Percentiles rank a stretch among this genome's conserved stretches.
phyloP scores from a whole-genome alignment of 2,888 invertebrate species.

The Cordilura impudica region DNA sequence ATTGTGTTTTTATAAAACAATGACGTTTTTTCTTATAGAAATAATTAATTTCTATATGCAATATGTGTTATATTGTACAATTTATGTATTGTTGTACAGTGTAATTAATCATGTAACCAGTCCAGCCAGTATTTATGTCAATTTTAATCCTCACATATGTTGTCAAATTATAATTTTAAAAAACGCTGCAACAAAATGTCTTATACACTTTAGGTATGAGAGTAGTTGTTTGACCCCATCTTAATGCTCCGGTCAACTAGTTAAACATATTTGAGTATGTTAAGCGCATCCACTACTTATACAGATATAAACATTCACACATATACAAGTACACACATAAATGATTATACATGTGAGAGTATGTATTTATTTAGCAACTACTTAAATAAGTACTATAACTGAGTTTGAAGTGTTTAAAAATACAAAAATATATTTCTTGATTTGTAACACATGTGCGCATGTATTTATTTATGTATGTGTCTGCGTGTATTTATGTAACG shows the following conservation, averaged over 20 bases:
- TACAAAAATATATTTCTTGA: constrained; percentile 11
- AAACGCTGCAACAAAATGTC: neutral
- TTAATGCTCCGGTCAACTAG: neutral
- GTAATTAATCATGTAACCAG: no score
- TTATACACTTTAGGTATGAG: neutral
- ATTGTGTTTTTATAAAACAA: no score
- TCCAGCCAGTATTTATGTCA: no score
- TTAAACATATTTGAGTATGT: neutral
- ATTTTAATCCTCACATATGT: no score
- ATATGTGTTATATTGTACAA: no score
- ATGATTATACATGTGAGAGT: neutral
- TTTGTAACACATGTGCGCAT: neutral
- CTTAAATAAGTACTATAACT: no score
- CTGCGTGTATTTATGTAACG: neutral
- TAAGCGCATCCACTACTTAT: neutral
- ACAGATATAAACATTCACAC: neutral
- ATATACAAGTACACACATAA: neutral
- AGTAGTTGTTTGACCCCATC: constrained; percentile 15
- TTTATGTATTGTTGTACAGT: no score
- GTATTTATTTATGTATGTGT: constrained; percentile 19
- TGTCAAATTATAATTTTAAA: neutral
- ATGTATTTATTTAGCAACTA: neutral
- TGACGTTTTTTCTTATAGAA: no score
- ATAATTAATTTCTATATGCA: no score
- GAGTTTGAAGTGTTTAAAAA: neutral